These are phyloP conservation scores for Bungarus multicinctus DNA, from an alignment of 2,113 vertebrate species.

Conservation along the genomic window DNA sequence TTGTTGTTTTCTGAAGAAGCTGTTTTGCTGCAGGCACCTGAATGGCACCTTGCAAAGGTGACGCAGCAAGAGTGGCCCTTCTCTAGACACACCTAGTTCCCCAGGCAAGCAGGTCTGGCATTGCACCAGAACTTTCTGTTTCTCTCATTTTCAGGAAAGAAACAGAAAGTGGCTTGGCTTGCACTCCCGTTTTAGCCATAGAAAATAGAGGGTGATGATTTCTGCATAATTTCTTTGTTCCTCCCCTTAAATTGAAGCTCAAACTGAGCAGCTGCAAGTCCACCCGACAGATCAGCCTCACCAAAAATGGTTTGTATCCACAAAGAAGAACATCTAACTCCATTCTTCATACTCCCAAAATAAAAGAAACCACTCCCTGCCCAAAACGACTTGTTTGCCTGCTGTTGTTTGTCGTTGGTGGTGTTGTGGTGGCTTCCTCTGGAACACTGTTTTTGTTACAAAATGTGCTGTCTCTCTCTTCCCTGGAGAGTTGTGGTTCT, in stretches of 20 bases:
- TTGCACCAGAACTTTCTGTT: not conserved
- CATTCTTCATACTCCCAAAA: too few species aligned
- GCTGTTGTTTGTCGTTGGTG: not conserved
- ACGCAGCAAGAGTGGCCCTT: too few species aligned
- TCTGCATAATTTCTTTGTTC: not conserved
- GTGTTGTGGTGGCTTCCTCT: not conserved
- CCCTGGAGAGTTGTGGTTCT: slow-evolving; percentile 16
- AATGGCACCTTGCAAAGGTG: not conserved
- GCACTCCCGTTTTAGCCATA: too few species aligned
- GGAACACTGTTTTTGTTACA: not conserved
- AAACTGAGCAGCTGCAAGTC: not conserved
- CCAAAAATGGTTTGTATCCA: not conserved
- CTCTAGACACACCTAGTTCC: too few species aligned
- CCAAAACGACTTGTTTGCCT: not conserved
- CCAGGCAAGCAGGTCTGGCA: not conserved
- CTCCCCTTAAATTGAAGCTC: not conserved
- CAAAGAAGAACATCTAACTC: not conserved
- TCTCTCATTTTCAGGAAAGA: not conserved
- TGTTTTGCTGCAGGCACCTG: not conserved
- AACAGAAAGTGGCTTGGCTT: not conserved
- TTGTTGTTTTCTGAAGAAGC: not conserved
- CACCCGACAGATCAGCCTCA: not conserved
- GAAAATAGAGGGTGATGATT: not conserved
- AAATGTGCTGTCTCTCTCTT: not conserved
- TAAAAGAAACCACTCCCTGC: not conserved